phyloP scores from a whole-genome alignment of 92 coral and sea anemone genomes.

The Zoanthus sansibaricus region DNA sequence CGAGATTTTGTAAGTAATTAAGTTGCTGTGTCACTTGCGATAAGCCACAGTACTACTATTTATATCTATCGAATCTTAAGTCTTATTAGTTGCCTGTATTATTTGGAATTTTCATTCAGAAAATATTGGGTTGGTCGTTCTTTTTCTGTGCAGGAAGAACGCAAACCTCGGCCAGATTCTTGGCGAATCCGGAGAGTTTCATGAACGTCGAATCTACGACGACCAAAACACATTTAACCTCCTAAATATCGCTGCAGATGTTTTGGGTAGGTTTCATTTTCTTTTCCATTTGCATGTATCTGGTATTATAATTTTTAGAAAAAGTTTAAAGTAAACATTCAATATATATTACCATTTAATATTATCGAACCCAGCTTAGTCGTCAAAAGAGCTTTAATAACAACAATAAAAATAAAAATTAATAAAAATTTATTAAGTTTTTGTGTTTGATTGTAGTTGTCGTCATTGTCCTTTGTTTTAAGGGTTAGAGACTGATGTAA shows the following conservation, averaged over 20 bases:
- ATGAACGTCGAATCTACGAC: conserved; percentile 94
- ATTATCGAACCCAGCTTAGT: too few species aligned
- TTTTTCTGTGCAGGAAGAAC: conserved; percentile 66
- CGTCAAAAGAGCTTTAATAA: too few species aligned
- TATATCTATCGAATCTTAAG: background rate
- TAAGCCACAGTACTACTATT: background rate
- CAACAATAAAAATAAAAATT: too few species aligned
- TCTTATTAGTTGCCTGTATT: background rate
- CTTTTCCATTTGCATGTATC: background rate
- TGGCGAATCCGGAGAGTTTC: conserved; percentile 87
- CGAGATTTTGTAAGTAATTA: conserved; percentile 80
- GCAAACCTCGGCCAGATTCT: conserved; percentile 78
- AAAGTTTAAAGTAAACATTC: too few species aligned
- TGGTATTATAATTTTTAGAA: background rate
- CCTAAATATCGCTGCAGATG: conserved; percentile 84
- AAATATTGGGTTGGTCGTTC: background rate
- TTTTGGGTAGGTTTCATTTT: conserved; percentile 71
- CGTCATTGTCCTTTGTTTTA: too few species aligned
- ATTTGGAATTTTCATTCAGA: background rate
- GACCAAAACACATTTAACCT: conserved; percentile 91
- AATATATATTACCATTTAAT: too few species aligned
- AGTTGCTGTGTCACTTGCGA: background rate
- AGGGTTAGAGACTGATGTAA: too few species aligned
- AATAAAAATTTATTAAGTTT: too few species aligned
- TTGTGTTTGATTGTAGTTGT: too few species aligned